Conservation (phyloP, 2,797 vertebrate species). For the Epinephelus coioides region DNA sequence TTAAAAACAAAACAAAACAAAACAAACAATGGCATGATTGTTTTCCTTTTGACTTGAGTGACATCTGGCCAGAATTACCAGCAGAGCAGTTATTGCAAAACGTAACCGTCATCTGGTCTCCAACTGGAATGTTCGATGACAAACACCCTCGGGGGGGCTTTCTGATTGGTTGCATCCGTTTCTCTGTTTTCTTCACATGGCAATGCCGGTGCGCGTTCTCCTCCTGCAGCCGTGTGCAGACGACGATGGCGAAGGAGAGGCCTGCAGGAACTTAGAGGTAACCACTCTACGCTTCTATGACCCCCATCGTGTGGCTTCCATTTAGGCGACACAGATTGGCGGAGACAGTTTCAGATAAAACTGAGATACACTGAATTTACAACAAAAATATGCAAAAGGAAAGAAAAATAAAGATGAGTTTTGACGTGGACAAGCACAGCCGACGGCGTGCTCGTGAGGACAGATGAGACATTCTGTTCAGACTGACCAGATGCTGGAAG, state of each 20-base stretch:
- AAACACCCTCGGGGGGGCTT: conserved; percentile 20
- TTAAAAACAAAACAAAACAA: conserved; percentile 91
- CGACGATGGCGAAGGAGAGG: conserved; percentile 8
- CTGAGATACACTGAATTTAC: conserved; percentile 63
- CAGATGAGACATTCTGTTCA: conserved; percentile 70
- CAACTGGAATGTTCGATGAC: conserved; percentile 76
- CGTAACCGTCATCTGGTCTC: conserved; percentile 57
- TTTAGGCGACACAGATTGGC: conserved; percentile 51
- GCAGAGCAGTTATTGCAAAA: conserved; percentile 88
- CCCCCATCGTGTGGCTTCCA: conserved; percentile 24
- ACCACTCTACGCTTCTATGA: conserved; percentile 5
- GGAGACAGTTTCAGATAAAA: conserved; percentile 16
- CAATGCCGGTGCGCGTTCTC: conserved; percentile 19
- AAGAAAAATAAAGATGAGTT: not conserved
- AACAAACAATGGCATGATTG: conserved; percentile 95
- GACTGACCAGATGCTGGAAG: conserved; percentile 65
- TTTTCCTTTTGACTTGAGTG: conserved; percentile 80
- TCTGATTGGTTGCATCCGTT: conserved; percentile 52
- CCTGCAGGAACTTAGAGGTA: conserved; percentile 31
- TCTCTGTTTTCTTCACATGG: conserved; percentile 50
- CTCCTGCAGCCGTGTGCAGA: not conserved
- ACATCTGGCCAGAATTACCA: conserved; percentile 79
- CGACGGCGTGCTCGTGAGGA: conserved; percentile 60
- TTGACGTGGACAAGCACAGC: conserved; percentile 50
- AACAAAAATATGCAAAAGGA: conserved; percentile 39